Conservation (phyloP, 2,113 vertebrate species). For the Balaenoptera acutorostrata region DNA sequence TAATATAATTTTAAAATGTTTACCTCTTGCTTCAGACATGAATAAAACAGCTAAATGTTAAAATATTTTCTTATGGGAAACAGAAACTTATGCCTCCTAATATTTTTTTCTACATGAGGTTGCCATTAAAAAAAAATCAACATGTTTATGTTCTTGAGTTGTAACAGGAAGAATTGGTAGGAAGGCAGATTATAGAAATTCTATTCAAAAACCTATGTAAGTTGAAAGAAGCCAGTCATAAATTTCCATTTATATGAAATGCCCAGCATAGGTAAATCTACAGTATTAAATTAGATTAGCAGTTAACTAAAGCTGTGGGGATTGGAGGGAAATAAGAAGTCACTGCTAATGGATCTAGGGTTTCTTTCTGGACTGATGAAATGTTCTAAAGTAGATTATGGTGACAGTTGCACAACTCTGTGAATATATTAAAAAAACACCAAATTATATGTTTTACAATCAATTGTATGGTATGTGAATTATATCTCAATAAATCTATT, state of each 20-base stretch:
- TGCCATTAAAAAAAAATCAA: conserved; percentile 29
- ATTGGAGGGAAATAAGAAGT: background rate
- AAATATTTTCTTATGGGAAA: background rate
- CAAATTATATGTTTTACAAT: background rate
- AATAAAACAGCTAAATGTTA: background rate
- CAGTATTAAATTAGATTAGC: background rate
- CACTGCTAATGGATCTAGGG: no score
- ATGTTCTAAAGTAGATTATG: background rate
- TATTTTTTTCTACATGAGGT: background rate
- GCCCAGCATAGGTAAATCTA: background rate
- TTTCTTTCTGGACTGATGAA: background rate
- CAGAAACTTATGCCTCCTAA: background rate
- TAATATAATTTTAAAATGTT: background rate
- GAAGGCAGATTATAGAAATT: conserved; percentile 47
- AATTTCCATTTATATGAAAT: background rate
- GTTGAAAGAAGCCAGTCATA: background rate
- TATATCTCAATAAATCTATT: background rate
- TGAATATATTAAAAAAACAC: background rate
- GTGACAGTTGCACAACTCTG: background rate
- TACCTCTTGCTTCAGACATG: background rate
- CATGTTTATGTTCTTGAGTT: conserved; percentile 21
- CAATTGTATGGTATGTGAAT: background rate
- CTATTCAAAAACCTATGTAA: conserved; percentile 24
- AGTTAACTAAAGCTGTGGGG: background rate
- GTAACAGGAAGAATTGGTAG: background rate